Conservation (phyloP, 2,113 vertebrate species). For the Ancistrus triradiatus region DNA sequence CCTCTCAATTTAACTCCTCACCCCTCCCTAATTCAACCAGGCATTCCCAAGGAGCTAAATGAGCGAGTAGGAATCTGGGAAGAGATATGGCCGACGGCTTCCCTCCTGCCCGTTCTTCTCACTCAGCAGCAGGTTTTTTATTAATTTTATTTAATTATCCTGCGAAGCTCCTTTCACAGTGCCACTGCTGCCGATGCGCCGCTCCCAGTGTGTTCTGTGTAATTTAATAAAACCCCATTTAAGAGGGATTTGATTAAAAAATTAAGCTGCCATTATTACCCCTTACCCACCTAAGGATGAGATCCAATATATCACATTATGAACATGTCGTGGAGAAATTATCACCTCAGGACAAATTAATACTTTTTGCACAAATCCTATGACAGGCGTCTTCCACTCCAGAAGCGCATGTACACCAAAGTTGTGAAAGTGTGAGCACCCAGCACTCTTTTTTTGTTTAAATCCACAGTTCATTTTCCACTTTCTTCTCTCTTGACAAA, state of each 20-base stretch:
- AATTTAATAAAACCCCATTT: conserved; percentile 81
- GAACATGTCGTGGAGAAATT: conserved; percentile 71
- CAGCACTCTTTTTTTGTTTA: not conserved
- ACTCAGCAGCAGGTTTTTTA: conserved; percentile 56
- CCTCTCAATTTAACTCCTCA: conserved; percentile 36
- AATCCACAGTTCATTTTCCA: conserved; percentile 57
- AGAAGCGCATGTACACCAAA: conserved; percentile 28
- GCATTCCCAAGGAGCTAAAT: conserved; percentile 61
- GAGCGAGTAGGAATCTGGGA: conserved; percentile 59
- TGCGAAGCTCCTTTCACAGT: conserved; percentile 59
- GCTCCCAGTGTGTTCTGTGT: conserved; percentile 72
- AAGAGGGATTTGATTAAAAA: conserved; percentile 77
- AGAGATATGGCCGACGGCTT: conserved; percentile 60
- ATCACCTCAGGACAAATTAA: conserved; percentile 74
- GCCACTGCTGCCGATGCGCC: conserved; percentile 52
- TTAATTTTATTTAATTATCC: conserved; percentile 80
- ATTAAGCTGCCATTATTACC: conserved; percentile 73
- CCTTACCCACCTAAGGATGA: conserved; percentile 61
- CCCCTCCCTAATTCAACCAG: conserved; percentile 50
- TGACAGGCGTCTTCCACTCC: conserved; percentile 44
- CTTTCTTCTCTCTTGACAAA: conserved; percentile 47
- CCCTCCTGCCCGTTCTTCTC: conserved; percentile 52
- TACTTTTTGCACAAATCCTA: conserved; percentile 58
- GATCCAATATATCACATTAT: conserved; percentile 72
- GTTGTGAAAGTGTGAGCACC: conserved; percentile 40